Evolutionary conservation across 2,888 invertebrate genomes (phyloP), one percentile per base, ranked within the genome.

Genomic region (Papilio elwesi): DNA sequence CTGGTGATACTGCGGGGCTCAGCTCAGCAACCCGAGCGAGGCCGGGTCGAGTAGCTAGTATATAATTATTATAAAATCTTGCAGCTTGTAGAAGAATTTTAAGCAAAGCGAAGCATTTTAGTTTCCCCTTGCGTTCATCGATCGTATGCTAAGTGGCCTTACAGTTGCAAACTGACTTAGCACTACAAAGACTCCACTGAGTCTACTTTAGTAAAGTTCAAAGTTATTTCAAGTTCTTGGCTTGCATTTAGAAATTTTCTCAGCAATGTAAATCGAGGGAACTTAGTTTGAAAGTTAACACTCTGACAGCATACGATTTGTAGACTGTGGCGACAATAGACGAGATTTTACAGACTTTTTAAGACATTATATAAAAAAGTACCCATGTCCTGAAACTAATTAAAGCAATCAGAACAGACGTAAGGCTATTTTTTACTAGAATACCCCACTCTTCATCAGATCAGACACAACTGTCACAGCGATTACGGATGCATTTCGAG

Each of bases 131-230:
- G 2, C 6, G 38, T 59, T 59, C n/a, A 63, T 15, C 16, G 63
- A 63, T 63, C 15, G 16, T 16, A 47, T 47, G 12, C 47, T 63
- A 48, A 63, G 59, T 59, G 26, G 43, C 7, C n/a, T 63, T 47
- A 47, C 48, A 63, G 63, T 63, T 16, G 63, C 63, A 63, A 63
- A 48, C 63, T 48, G 16, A 63, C 62, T 62, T 62, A 62, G 43
- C 55, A 55, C 43, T 9, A 63, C 63, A 47, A 63, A 63, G 48
- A 47, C 16, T n/a, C 47, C 10, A 0, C 63, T 11, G 16, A 63
- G 63, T 63, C 47, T 63, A 43, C 63, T 63, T 63, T 43, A 48
- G 11, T 43, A 63, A 63, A 47, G 15, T 48, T 63, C 11, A 3
- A 62, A 62, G 47, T 63, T 38, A 59, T 36, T 38, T 63, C 9